Conservation (phyloP, 2,113 vertebrate genomes). For the Smithornis capensis region DNA sequence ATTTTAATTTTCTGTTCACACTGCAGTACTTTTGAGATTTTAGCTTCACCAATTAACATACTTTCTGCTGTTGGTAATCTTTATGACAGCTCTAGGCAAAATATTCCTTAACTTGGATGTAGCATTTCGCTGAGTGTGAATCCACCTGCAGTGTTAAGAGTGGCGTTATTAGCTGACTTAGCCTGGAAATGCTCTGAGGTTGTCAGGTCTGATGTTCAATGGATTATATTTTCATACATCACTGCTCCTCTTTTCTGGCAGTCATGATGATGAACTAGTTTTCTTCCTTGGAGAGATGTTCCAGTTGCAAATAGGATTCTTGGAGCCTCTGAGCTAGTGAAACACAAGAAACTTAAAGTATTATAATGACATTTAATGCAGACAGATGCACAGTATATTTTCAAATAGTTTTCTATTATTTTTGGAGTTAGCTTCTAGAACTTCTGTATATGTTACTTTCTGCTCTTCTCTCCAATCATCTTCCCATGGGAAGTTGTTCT, state of each 20-base stretch:
- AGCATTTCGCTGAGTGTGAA: constrained; percentile 18
- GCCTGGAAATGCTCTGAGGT: constrained; percentile 67
- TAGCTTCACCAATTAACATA: constrained; percentile 51
- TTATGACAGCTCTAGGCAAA: constrained; percentile 52
- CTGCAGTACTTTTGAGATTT: not conserved
- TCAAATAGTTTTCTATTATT: not conserved
- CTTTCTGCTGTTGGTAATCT: not conserved
- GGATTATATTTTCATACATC: constrained; percentile 76
- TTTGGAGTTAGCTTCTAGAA: not conserved
- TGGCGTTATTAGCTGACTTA: constrained; percentile 67
- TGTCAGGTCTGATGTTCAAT: constrained; percentile 75
- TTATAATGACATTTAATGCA: not conserved
- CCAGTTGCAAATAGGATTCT: constrained; percentile 68
- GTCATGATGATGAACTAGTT: constrained; percentile 76
- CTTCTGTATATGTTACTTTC: not conserved
- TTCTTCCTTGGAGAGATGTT: constrained; percentile 76
- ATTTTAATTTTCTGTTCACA: constrained; percentile 29
- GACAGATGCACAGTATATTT: not conserved
- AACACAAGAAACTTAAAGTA: constrained; percentile 43
- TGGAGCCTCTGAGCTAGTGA: constrained; percentile 43
- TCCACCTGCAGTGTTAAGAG: constrained; percentile 65
- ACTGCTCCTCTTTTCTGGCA: constrained; percentile 69
- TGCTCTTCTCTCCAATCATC: not conserved
- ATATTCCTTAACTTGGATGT: constrained; percentile 28
- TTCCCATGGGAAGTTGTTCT: not conserved